Conservation (phyloP, 2,113 vertebrate genomes). For the Oryzias woworae region DNA sequence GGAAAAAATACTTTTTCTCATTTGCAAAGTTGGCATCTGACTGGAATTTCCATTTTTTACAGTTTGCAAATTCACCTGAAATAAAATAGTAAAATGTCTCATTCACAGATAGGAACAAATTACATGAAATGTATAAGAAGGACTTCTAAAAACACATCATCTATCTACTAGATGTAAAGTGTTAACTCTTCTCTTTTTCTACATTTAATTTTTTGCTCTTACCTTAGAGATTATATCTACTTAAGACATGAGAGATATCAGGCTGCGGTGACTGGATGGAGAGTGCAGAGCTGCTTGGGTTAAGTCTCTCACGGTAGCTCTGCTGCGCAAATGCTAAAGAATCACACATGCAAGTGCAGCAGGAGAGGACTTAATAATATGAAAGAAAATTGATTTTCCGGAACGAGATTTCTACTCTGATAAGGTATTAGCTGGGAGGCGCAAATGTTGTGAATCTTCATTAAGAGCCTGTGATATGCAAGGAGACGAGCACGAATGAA, state of each 20-base stretch:
- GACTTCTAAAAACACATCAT: no score
- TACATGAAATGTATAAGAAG: no score
- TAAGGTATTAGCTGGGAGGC: conserved; percentile 82
- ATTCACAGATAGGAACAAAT: no score
- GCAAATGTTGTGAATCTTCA: conserved; percentile 85
- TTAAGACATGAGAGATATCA: conserved; percentile 56
- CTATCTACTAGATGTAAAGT: no score
- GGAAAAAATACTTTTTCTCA: no score
- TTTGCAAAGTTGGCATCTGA: no score
- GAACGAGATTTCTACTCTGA: conserved; percentile 83
- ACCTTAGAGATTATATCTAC: conserved; percentile 52
- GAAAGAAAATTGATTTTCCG: conserved; percentile 84
- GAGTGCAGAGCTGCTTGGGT: conserved; percentile 62
- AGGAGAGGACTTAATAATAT: conserved; percentile 82
- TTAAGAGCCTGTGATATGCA: conserved; percentile 81
- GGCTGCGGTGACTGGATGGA: conserved; percentile 58
- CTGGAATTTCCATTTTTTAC: no score
- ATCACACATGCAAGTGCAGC: conserved; percentile 73
- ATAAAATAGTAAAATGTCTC: no score
- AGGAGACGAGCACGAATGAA: conserved; percentile 69
- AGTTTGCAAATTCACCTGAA: no score
- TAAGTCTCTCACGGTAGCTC: conserved; percentile 72
- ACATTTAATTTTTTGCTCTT: conserved; percentile 12
- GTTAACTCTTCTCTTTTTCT: no score
- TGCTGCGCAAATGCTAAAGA: conserved; percentile 54